Conservation (phyloP, 2,797 vertebrate genomes). For the Apogon talboti region DNA sequence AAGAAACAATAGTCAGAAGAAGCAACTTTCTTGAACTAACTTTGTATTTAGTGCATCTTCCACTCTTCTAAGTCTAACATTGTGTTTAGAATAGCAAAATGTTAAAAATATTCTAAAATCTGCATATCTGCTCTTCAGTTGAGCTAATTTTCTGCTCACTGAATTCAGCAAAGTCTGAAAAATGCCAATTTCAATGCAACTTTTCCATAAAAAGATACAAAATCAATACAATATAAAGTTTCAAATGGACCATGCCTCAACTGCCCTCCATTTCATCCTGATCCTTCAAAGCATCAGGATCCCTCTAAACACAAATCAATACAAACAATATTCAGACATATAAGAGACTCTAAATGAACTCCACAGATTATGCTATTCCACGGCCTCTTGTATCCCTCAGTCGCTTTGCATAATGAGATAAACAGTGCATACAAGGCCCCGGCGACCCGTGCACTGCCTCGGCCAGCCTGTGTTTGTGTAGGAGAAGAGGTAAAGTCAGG, state of each 20-base stretch:
- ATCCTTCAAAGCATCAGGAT: conserved; percentile 45
- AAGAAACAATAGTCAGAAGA: conserved; percentile 28
- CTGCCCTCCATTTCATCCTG: conserved; percentile 43
- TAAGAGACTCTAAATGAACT: conserved; percentile 60
- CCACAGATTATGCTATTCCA: conserved; percentile 51
- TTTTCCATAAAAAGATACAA: conserved; percentile 15
- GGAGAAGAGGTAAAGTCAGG: conserved; percentile 52
- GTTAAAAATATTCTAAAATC: background rate
- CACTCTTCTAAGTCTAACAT: conserved; percentile 3
- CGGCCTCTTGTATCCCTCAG: conserved; percentile 47
- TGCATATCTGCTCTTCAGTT: conserved; percentile 28
- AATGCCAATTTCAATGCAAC: background rate
- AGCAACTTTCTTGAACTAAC: conserved; percentile 46
- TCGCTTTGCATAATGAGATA: conserved; percentile 65
- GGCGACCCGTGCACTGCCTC: conserved; percentile 24
- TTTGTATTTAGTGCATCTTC: conserved; percentile 15
- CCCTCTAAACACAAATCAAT: conserved; percentile 68
- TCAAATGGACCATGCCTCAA: conserved; percentile 24
- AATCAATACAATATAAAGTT: conserved; percentile 46
- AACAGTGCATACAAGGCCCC: conserved; percentile 41
- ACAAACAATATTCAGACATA: conserved; percentile 55
- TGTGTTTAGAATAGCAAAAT: background rate
- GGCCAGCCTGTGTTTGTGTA: conserved; percentile 42
- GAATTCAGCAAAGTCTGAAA: background rate
- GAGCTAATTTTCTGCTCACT: background rate